These are phyloP conservation scores for Chaetodon auriga DNA, from an alignment of 2,113 vertebrate species.

Conservation along the genomic window DNA sequence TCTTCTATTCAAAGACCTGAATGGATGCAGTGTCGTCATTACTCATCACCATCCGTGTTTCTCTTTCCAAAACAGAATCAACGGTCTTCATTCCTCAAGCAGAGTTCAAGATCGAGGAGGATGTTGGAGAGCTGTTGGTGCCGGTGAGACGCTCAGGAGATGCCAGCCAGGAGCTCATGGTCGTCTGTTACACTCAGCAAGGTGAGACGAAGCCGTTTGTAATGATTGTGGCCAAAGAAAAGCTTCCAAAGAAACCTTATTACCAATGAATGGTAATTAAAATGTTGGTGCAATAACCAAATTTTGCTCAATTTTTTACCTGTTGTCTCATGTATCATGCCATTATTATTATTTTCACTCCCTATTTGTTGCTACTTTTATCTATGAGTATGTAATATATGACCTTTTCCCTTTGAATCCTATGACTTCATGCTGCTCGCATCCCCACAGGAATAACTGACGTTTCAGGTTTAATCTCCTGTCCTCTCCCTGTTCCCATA, in stretches of 20 bases:
- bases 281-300: neutral
- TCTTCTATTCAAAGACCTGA: neutral
- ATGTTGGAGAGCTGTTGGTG: slow-evolving; percentile 87
- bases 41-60: neutral
- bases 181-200: slow-evolving; percentile 89
- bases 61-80: slow-evolving; percentile 83
- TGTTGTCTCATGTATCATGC: too few species aligned
- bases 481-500: slow-evolving; percentile 16
- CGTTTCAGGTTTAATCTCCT: neutral
- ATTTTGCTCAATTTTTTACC: too few species aligned
- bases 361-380: neutral
- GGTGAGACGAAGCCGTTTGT: slow-evolving; percentile 70
- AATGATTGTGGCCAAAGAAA: too few species aligned
- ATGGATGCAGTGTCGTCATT: neutral
- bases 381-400: neutral
- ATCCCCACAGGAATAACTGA: neutral
- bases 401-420: neutral
- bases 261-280: neutral
- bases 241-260: neutral
- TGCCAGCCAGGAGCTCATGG: slow-evolving; percentile 87
- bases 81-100: slow-evolving; percentile 89
- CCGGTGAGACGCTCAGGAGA: slow-evolving; percentile 88
- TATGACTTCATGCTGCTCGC: neutral
- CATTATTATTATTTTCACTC: neutral
- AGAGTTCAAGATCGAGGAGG: slow-evolving; percentile 88